Conservation (phyloP, 2,797 vertebrate genomes). For the Synaphobranchus kaupii region DNA sequence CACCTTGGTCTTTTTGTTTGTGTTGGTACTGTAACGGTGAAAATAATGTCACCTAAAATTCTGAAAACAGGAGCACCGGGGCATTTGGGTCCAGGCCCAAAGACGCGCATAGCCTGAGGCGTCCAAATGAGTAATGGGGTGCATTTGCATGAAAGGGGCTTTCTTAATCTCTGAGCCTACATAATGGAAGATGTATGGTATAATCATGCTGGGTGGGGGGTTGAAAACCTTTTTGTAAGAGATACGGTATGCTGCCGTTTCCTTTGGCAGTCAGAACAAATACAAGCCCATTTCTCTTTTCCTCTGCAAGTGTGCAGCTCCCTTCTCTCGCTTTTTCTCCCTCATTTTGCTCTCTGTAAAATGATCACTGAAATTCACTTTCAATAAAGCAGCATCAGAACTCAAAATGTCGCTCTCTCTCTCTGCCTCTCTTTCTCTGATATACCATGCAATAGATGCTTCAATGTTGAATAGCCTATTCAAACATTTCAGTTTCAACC, state of each 20-base stretch:
- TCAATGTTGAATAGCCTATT: neutral
- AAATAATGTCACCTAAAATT: neutral
- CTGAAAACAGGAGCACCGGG: neutral
- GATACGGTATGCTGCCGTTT: neutral
- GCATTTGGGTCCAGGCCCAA: neutral
- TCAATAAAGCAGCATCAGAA: neutral
- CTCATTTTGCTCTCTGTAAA: neutral
- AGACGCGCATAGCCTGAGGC: constrained; percentile 5
- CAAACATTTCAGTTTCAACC: neutral
- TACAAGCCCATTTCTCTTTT: neutral
- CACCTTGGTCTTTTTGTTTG: neutral
- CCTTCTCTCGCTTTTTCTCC: neutral
- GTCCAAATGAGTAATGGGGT: constrained; percentile 8
- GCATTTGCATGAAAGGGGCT: constrained; percentile 22
- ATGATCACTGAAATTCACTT: neutral
- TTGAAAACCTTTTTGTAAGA: constrained; percentile 4
- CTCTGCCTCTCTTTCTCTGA: constrained; percentile 14
- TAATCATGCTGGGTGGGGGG: neutral
- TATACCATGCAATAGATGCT: neutral
- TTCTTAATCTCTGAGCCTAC: constrained; percentile 20
- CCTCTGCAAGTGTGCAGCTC: neutral
- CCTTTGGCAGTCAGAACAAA: neutral
- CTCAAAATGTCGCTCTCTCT: neutral
- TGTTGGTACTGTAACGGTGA: neutral
- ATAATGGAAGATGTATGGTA: constrained; percentile 26